phyloP scores from a whole-genome alignment of 2,113 vertebrate species.

The Athene noctua region DNA sequence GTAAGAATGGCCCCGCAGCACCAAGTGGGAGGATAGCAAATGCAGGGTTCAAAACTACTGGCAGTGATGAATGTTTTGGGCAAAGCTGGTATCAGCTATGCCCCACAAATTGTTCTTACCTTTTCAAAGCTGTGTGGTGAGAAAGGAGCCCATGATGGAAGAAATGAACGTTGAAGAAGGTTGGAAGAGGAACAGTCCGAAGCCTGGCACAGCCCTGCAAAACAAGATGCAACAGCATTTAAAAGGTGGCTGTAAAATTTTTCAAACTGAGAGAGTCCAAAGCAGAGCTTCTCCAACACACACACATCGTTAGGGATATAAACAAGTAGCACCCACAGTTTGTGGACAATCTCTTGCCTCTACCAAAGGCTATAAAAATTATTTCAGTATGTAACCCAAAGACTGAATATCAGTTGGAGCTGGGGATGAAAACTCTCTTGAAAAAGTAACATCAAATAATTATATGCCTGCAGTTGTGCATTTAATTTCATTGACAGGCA shows the following conservation, averaged over 20 bases:
- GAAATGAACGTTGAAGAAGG: not conserved
- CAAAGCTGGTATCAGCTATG: not conserved
- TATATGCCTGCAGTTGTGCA: not conserved
- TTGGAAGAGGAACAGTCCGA: not conserved
- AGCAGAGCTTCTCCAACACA: not conserved
- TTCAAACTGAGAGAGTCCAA: not conserved
- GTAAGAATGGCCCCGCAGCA: not conserved
- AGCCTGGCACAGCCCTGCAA: not conserved
- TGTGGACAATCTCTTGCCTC: not conserved
- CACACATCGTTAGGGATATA: fast-evolving
- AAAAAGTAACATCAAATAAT: not conserved
- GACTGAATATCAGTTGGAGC: not conserved
- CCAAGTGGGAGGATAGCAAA: not conserved
- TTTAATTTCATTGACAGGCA: not conserved
- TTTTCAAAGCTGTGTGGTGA: not conserved
- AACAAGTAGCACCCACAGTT: not conserved
- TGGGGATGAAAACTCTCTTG: not conserved
- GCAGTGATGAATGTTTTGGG: not conserved
- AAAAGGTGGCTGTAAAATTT: not conserved
- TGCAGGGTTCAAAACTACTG: fast-evolving
- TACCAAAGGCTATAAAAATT: not conserved
- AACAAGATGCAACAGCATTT: not conserved
- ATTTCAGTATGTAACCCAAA: not conserved
- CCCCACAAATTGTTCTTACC: not conserved
- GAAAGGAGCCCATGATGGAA: not conserved